Conservation (phyloP, 2,113 vertebrate species). For the Tonatia bakeri region DNA sequence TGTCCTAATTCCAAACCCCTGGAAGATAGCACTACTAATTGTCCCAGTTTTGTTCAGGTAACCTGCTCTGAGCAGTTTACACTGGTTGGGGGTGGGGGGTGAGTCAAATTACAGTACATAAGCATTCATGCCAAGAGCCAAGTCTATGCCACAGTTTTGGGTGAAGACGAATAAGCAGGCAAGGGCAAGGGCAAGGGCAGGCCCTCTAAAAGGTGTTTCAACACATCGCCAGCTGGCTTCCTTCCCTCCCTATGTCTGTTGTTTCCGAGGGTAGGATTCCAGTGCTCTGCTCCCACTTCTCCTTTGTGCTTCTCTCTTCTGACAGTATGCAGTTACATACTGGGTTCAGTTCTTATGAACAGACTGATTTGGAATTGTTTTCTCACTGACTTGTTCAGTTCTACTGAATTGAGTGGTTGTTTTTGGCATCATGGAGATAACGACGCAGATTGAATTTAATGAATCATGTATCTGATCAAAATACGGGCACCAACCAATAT, state of each 20-base stretch:
- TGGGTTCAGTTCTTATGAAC: not conserved
- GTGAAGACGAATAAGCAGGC: too few species aligned
- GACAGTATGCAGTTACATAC: not conserved
- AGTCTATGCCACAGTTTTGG: not conserved
- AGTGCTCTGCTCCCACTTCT: not conserved
- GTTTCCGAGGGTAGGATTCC: not conserved
- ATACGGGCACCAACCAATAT: not conserved
- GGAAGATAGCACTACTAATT: not conserved
- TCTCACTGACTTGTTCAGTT: constrained; percentile 8
- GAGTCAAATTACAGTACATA: not conserved
- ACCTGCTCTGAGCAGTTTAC: not conserved
- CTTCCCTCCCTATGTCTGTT: not conserved
- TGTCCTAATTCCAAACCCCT: not conserved
- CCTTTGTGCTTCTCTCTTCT: not conserved
- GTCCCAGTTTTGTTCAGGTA: not conserved
- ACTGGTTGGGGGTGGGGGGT: fast-evolving
- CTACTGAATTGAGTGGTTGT: not conserved
- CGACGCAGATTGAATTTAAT: not conserved
- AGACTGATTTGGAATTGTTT: constrained; percentile 1
- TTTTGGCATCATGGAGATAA: not conserved
- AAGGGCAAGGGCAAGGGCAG: not conserved
- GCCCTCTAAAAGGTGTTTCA: not conserved
- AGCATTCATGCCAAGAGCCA: not conserved
- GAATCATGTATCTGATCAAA: constrained; percentile 29
- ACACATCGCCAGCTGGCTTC: not conserved